phyloP scores from a whole-genome alignment of 2,113 vertebrate species.

The Hucho hucho region DNA sequence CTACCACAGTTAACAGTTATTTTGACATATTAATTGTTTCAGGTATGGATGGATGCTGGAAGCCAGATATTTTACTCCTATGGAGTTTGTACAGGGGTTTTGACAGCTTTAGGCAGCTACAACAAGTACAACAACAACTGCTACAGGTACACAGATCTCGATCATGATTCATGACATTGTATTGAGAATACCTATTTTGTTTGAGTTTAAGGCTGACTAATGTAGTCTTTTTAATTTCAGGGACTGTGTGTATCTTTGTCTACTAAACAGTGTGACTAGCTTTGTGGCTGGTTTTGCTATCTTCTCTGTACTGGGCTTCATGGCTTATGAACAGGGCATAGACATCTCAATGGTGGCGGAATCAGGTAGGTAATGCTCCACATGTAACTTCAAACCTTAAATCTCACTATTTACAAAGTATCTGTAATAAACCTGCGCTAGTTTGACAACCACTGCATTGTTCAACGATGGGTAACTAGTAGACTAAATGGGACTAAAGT shows the following conservation, averaged over 20 bases:
- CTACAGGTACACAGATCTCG: slow-evolving; percentile 60
- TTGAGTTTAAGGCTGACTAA: background rate
- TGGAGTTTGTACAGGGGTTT: slow-evolving; percentile 73
- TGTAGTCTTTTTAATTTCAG: slow-evolving; percentile 57
- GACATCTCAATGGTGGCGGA: slow-evolving; percentile 86
- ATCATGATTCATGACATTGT: background rate
- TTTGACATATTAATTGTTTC: background rate
- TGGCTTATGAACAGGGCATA: slow-evolving; percentile 84
- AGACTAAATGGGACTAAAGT: background rate
- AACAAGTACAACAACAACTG: slow-evolving; percentile 79
- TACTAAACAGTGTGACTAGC: slow-evolving; percentile 90
- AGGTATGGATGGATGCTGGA: slow-evolving; percentile 82
- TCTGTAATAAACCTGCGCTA: background rate
- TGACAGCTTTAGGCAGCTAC: slow-evolving; percentile 76
- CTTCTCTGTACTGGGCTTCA: slow-evolving; percentile 89
- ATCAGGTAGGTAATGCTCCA: slow-evolving; percentile 72
- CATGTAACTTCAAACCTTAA: background rate
- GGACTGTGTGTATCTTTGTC: slow-evolving; percentile 85
- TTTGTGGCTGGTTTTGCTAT: slow-evolving; percentile 91
- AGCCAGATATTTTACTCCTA: slow-evolving; percentile 78
- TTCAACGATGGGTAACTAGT: background rate
- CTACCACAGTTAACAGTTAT: background rate
- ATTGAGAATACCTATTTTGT: background rate
- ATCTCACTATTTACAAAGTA: background rate
- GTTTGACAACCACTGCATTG: background rate